Percentiles rank a stretch among this genome's conserved stretches.
Conservation (phyloP, 2,888 invertebrate species). For the Caenorhabditis japonica region DNA sequence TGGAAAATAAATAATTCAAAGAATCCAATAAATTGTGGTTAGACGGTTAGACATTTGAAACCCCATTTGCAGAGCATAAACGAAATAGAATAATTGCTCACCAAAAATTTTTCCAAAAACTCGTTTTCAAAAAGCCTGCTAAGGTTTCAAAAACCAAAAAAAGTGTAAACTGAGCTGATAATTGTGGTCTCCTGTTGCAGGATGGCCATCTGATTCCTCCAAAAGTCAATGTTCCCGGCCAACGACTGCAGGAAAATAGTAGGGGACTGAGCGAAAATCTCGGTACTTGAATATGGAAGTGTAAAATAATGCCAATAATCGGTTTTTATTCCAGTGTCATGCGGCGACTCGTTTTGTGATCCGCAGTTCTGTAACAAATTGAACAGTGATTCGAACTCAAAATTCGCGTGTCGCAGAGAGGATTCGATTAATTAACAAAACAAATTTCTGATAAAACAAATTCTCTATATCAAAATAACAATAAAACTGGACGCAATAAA, state of each 20-base stretch:
- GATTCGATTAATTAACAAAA: not conserved
- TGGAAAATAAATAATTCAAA: too few species aligned
- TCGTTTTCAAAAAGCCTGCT: too few species aligned
- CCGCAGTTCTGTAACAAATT: conserved; percentile 7
- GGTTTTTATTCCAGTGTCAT: conserved; percentile 15
- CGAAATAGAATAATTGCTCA: too few species aligned
- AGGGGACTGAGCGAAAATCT: conserved; percentile 5
- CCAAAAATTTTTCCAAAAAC: too few species aligned
- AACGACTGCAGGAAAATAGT: not conserved
- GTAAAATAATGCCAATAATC: not conserved
- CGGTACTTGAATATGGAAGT: not conserved
- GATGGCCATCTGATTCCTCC: conserved; percentile 30
- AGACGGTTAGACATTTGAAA: too few species aligned
- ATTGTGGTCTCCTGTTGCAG: conserved; percentile 16
- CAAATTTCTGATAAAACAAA: not conserved
- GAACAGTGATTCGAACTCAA: not conserved
- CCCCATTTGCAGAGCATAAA: too few species aligned
- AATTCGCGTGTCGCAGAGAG: conserved; percentile 5
- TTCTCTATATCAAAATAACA: too few species aligned
- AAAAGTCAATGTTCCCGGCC: conserved; percentile 6
- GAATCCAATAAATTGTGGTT: too few species aligned
- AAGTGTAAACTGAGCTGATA: too few species aligned
- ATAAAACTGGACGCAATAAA: too few species aligned
- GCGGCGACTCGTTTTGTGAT: conserved; percentile 24
- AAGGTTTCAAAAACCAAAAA: too few species aligned